Conservation (phyloP, 2,888 invertebrate species). For the Bombyx huttoni region DNA sequence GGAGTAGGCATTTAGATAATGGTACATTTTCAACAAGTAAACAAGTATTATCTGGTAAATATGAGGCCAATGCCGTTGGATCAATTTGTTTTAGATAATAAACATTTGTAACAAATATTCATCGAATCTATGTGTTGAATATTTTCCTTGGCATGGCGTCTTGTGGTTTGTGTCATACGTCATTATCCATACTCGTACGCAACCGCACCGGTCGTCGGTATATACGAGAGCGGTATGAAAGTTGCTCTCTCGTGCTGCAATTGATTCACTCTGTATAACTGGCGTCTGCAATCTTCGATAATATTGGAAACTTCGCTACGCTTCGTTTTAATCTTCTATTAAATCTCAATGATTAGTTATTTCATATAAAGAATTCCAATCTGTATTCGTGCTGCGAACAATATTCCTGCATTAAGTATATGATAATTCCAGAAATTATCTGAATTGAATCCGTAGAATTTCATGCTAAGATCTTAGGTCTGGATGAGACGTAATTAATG, state of each 20-base stretch:
- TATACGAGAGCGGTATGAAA: conserved; percentile 56
- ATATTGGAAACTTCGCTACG: conserved; percentile 11
- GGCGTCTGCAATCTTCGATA: conserved; percentile 18
- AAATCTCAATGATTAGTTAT: not conserved
- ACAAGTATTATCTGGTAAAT: not conserved
- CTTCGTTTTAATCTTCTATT: conserved; percentile 1
- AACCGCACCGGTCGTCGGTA: conserved; percentile 28
- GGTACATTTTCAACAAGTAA: not conserved
- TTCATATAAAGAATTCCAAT: not conserved
- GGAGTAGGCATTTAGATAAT: not conserved
- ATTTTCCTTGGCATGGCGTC: not conserved
- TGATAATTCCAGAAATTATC: too few relatives aligned
- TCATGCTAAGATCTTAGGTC: not conserved
- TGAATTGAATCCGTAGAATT: too few relatives aligned
- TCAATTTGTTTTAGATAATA: conserved; percentile 1
- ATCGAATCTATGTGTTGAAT: not conserved
- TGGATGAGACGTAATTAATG: not conserved
- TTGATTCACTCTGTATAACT: conserved; percentile 36
- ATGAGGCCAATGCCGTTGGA: not conserved
- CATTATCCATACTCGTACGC: conserved; percentile 21
- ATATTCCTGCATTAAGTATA: too few relatives aligned
- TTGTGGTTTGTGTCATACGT: conserved; percentile 14
- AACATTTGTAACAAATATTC: not conserved
- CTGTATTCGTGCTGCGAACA: not conserved
- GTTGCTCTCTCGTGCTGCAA: conserved; percentile 53